phyloP scores from a whole-genome alignment of 2,888 invertebrate genomes.

The Limenitis camilla region DNA sequence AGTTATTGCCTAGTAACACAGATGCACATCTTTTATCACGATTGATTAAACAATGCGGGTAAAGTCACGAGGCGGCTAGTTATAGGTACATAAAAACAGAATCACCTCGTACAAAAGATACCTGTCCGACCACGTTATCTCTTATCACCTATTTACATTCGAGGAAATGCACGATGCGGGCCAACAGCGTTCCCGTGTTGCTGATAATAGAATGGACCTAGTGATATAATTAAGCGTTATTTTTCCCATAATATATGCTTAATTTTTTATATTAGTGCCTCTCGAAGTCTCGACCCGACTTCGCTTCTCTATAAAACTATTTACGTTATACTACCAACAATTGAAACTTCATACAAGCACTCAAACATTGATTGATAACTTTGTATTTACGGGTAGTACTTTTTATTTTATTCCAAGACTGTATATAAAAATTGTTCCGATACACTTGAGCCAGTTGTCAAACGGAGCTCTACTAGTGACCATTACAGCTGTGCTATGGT shows the following conservation, averaged over 20 bases:
- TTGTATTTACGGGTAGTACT: too few relatives aligned
- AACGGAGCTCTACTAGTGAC: too few relatives aligned
- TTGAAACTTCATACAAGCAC: too few relatives aligned
- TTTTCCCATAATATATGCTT: not conserved
- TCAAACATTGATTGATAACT: too few relatives aligned
- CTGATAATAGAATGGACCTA: constrained; percentile 14
- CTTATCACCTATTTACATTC: constrained; percentile 30
- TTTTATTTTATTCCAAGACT: too few relatives aligned
- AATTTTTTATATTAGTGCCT: not conserved
- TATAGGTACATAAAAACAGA: not conserved
- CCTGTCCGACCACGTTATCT: constrained; percentile 23
- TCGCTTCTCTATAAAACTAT: too few relatives aligned
- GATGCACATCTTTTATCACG: not conserved
- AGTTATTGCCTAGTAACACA: not conserved
- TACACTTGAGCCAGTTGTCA: too few relatives aligned
- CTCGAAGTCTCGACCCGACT: too few relatives aligned
- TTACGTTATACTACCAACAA: too few relatives aligned
- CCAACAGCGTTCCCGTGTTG: constrained; percentile 18
- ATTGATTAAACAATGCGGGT: not conserved
- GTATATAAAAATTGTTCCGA: too few relatives aligned
- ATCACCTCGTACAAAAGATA: constrained; percentile 10
- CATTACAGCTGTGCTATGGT: too few relatives aligned
- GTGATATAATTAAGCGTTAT: not conserved
- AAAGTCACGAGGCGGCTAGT: not conserved
- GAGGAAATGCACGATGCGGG: constrained; percentile 31